phyloP scores from a whole-genome alignment of 2,888 invertebrate genomes.

The Parthenolecanium corni region DNA sequence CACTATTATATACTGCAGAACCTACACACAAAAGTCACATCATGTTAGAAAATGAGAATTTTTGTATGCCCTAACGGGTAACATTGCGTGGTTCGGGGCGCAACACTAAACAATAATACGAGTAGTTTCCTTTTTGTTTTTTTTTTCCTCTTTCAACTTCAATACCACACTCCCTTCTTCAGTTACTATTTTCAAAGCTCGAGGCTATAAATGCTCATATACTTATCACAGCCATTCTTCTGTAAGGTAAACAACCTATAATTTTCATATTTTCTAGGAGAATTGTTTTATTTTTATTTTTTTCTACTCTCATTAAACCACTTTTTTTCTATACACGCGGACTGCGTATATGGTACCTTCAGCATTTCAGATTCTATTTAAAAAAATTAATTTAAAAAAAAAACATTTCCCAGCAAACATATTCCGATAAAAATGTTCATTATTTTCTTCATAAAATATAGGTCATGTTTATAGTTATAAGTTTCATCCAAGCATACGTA shows the following conservation, averaged over 20 bases:
- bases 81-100: background rate
- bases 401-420: too few species aligned
- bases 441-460: too few species aligned
- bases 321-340: too few species aligned
- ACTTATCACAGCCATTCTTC: slow-evolving; percentile 20
- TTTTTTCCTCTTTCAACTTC: too few species aligned
- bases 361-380: background rate
- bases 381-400: too few species aligned
- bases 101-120: background rate
- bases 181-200: slow-evolving; percentile 1
- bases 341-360: too few species aligned
- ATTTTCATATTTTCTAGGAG: slow-evolving; percentile 23
- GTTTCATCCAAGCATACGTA: too few species aligned
- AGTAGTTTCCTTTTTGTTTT: background rate
- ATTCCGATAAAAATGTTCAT: too few species aligned
- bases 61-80: background rate
- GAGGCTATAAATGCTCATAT: slow-evolving; percentile 12
- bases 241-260: slow-evolving; percentile 25
- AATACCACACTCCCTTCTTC: background rate
- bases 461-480: too few species aligned
- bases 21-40: background rate
- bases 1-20: too few species aligned
- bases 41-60: background rate
- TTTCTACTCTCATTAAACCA: too few species aligned
- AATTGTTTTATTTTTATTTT: slow-evolving; percentile 4